A percentile compares a stretch with the other conserved stretches of the same genome.
Evolutionary conservation across 2,888 invertebrate species (phyloP).

Genomic region (Drosophila robusta): DNA sequence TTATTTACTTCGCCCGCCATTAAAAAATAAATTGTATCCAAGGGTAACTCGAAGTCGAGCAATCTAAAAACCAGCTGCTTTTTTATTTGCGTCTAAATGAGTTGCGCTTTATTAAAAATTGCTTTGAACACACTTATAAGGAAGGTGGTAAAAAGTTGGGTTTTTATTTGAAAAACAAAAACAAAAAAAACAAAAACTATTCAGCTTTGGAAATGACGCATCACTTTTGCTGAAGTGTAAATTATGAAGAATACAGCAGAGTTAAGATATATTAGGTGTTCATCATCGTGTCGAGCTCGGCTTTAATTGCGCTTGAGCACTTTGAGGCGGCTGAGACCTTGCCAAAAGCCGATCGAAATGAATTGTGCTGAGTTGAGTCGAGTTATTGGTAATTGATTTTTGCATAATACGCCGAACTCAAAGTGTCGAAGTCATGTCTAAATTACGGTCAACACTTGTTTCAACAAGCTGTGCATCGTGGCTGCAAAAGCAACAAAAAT

Average conservation of each 20-base stretch:
- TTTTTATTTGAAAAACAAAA: conserved; percentile 2
- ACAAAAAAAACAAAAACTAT: conserved; percentile 1
- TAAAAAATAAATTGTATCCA: too few relatives aligned
- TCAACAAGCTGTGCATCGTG: neutral
- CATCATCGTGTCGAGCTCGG: conserved; percentile 17
- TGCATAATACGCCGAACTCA: conserved; percentile 18
- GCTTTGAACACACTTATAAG: neutral
- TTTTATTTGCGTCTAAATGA: neutral
- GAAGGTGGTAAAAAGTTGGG: conserved; percentile 12
- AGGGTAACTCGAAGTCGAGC: neutral
- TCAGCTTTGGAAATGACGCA: conserved; percentile 57
- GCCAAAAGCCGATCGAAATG: conserved; percentile 19
- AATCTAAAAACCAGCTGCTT: neutral
- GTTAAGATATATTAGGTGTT: conserved; percentile 13
- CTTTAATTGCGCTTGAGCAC: conserved; percentile 40
- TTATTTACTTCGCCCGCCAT: too few relatives aligned
- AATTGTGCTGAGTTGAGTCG: conserved; percentile 11
- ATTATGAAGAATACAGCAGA: conserved; percentile 15
- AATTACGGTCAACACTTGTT: conserved; percentile 16
- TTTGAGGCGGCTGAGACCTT: conserved; percentile 40
- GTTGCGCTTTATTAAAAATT: conserved; percentile 11
- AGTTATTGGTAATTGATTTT: conserved; percentile 29
- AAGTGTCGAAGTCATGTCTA: conserved; percentile 26
- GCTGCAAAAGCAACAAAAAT: neutral
- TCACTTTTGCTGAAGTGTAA: conserved; percentile 25